Evolutionary conservation across 1,140 invertebrate genomes (phyloP), one percentile per base, ranked within the genome.

Genomic region (Drosophila paulistorum): DNA sequence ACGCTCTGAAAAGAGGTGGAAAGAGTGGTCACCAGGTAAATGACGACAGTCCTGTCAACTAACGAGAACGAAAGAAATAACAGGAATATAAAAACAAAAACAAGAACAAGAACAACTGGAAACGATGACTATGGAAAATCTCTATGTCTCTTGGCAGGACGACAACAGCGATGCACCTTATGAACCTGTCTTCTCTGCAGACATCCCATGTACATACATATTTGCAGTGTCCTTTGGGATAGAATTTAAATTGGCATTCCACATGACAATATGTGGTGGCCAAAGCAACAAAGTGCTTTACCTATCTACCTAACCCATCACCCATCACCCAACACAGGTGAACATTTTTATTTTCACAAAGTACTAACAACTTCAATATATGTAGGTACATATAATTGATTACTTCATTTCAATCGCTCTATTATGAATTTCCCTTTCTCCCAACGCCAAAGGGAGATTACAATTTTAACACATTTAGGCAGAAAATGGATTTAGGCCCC

Each of bases 231-330:
- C 84, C 83, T 83, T 89, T 87, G 84, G 83, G 79, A 87, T 75
- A 83, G 79, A 87, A 87, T 87, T 87, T 87, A 89, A 87, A 87
- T 89, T 87, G 83, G 73, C 84, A 87, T 87, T 87, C 83, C 80
- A 80, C 74, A 87, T 89, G 74, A 82, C 80, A 78, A 79, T 78
- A 79, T 73, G 69, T 78, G 71, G 57, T 65, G 75, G 58, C 62
- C 42, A 26, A 42, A 62, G 41, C 64, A 70, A 30, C 77, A 58
- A 59, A 68, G 68, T 68, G 60, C 54, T 72, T 60, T 59, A 69
- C 17, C 37, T 39, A 11, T 4, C 37, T 13, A 39, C 11, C 17
- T 17, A 17, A 17, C 17, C 17, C 17, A 17, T 17, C 17, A 1
- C 17, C 10, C 11, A 39, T 39, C 37, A 9, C 45, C 17, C 10